Percentiles rank a stretch among this genome's conserved stretches.
These are phyloP conservation scores for Cyprinus carpio DNA, from an alignment of 2,113 vertebrate genomes.

Conservation along the genomic window DNA sequence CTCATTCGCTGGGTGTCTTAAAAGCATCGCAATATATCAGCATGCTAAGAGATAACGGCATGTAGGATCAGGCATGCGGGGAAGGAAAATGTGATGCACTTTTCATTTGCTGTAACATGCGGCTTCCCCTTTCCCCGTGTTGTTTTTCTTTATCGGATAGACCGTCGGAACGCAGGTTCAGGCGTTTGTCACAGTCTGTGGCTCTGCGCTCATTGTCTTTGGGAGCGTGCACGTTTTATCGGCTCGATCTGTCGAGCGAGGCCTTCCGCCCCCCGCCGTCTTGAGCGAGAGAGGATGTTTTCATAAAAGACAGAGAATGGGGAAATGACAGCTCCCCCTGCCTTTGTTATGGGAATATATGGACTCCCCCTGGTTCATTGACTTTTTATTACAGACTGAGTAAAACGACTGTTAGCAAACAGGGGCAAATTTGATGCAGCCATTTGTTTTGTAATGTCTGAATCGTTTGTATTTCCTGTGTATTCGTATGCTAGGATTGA, in stretches of 20 bases:
- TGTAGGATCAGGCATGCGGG: constrained; percentile 60
- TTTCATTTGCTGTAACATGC: constrained; percentile 38
- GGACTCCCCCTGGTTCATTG: constrained; percentile 84
- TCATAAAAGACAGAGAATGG: constrained; percentile 60
- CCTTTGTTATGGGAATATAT: constrained; percentile 81
- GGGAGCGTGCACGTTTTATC: constrained; percentile 55
- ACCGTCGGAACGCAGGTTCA: constrained; percentile 61
- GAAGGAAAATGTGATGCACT: constrained; percentile 30
- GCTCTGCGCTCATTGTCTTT: constrained; percentile 64
- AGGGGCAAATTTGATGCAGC: constrained; percentile 74
- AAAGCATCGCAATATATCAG: constrained; percentile 77
- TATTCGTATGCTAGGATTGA: constrained; percentile 30
- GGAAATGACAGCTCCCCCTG: constrained; percentile 70
- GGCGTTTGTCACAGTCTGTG: constrained; percentile 71
- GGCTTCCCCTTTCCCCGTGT: neutral
- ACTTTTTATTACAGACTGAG: constrained; percentile 89
- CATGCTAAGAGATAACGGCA: constrained; percentile 69
- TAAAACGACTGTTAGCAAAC: constrained; percentile 78
- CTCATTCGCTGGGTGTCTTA: constrained; percentile 73
- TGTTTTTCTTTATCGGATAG: constrained; percentile 31
- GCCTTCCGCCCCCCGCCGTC: constrained; percentile 50
- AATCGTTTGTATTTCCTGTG: constrained; percentile 63
- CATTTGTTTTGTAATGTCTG: constrained; percentile 75
- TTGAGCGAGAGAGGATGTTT: constrained; percentile 65
- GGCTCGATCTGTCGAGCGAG: constrained; percentile 60